phyloP scores from a whole-genome alignment of 2,888 invertebrate genomes.

The Germaria angustata region DNA sequence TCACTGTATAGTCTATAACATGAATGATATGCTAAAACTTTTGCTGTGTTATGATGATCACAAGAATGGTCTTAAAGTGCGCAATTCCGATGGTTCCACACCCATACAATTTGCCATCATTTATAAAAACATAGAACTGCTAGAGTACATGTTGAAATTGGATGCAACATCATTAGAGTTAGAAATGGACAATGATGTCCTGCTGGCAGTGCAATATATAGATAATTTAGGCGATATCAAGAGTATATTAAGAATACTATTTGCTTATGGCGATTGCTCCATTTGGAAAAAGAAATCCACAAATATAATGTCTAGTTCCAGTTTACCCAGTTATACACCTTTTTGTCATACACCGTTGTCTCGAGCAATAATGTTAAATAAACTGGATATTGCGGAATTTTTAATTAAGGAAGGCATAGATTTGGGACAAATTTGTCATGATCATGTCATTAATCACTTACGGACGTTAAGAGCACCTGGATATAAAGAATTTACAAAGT shows the following conservation, averaged over 20 bases:
- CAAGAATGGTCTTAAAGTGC: slow-evolving; percentile 70
- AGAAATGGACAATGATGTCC: slow-evolving; percentile 74
- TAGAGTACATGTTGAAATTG: slow-evolving; percentile 82
- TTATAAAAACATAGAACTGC: slow-evolving; percentile 83
- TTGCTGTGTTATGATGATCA: slow-evolving; percentile 75
- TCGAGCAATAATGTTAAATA: slow-evolving; percentile 81
- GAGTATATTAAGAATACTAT: slow-evolving; percentile 73
- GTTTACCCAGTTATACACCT: slow-evolving; percentile 81
- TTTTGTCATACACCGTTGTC: slow-evolving; percentile 86
- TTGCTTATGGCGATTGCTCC: slow-evolving; percentile 80
- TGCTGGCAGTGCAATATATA: slow-evolving; percentile 76
- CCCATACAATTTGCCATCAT: slow-evolving; percentile 87
- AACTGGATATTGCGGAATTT: slow-evolving; percentile 76
- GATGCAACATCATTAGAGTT: slow-evolving; percentile 67
- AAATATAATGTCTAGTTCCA: slow-evolving; percentile 65
- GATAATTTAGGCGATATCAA: slow-evolving; percentile 71
- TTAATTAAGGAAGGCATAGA: slow-evolving; percentile 77
- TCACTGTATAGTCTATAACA: slow-evolving; percentile 84
- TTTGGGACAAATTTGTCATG: slow-evolving; percentile 73
- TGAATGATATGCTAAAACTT: slow-evolving; percentile 79
- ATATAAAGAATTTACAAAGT: slow-evolving; percentile 72
- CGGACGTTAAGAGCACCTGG: slow-evolving; percentile 69
- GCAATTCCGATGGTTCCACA: slow-evolving; percentile 82
- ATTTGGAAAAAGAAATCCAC: slow-evolving; percentile 36
- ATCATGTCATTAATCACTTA: slow-evolving; percentile 74